These are phyloP conservation scores for Cosmorhoe ocellata DNA, from an alignment of 2,888 invertebrate genomes.

Conservation along the genomic window DNA sequence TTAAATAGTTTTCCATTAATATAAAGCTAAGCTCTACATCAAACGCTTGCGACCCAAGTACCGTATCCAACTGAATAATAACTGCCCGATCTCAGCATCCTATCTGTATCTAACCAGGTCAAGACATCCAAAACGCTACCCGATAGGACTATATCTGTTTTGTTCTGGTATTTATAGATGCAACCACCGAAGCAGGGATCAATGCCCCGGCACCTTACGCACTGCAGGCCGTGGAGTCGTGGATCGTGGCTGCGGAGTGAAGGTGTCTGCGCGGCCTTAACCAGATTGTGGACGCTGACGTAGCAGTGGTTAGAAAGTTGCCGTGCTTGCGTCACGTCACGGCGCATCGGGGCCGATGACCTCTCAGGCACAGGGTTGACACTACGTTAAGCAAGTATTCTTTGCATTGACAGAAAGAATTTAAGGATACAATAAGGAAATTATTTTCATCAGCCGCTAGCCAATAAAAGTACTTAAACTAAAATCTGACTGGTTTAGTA, in stretches of 20 bases:
- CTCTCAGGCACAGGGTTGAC: slow-evolving; percentile 46
- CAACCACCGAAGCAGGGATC: slow-evolving; percentile 35
- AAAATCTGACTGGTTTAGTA: too few relatives aligned
- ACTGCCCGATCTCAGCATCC: too few relatives aligned
- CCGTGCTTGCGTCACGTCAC: slow-evolving; percentile 73
- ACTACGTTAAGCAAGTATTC: background rate
- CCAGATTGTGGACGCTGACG: slow-evolving; percentile 71
- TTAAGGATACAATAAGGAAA: too few relatives aligned
- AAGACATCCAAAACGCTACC: slow-evolving; percentile 8
- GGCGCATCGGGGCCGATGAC: slow-evolving; percentile 65
- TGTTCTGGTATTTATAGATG: slow-evolving; percentile 32
- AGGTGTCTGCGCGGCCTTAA: slow-evolving; percentile 64
- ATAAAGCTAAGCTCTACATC: too few relatives aligned
- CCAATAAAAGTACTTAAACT: too few relatives aligned
- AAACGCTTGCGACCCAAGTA: too few relatives aligned
- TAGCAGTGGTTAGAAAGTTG: slow-evolving; percentile 77
- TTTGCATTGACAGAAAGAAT: too few relatives aligned
- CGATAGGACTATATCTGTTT: slow-evolving; percentile 10
- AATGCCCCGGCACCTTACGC: slow-evolving; percentile 38
- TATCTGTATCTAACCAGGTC: slow-evolving; percentile 4
- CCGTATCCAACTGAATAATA: too few relatives aligned
- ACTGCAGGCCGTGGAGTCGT: slow-evolving; percentile 32
- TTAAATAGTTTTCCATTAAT: too few relatives aligned
- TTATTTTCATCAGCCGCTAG: too few relatives aligned
- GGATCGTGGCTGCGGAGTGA: slow-evolving; percentile 40